phyloP scores from a whole-genome alignment of 1,140 invertebrate genomes.

The Meloidogyne chitwoodi region DNA sequence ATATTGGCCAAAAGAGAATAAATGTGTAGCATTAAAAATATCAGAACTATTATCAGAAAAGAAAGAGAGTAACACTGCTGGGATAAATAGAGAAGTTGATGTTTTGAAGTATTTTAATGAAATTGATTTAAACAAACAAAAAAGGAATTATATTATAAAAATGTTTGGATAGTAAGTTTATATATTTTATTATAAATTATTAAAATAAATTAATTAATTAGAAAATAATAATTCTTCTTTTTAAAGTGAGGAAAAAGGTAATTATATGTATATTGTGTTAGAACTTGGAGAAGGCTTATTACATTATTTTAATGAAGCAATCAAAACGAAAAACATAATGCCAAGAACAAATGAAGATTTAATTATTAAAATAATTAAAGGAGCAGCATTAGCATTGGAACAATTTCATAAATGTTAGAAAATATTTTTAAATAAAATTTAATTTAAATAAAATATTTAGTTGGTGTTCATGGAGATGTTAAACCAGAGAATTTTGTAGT shows the following conservation, averaged over 20 bases:
- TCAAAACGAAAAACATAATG: not conserved
- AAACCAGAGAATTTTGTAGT: no score
- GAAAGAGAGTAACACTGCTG: not conserved
- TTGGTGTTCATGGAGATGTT: no score
- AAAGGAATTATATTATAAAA: not conserved
- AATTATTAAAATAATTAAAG: not conserved
- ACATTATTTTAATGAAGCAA: not conserved
- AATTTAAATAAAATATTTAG: no score
- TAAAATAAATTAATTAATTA: not conserved
- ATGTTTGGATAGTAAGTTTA: not conserved
- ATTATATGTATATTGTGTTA: not conserved
- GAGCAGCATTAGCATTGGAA: not conserved
- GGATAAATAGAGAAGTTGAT: not conserved
- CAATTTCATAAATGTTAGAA: not conserved
- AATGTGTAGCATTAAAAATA: not conserved
- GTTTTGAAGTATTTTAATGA: not conserved
- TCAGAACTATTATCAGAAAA: not conserved
- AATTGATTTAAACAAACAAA: not conserved
- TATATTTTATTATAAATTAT: not conserved
- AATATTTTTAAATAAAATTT: no score
- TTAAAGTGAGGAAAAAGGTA: not conserved
- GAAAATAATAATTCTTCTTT: not conserved
- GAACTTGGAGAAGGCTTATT: not conserved
- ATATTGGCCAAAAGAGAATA: not conserved
- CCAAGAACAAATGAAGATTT: not conserved